Evolutionary conservation across 92 coral and sea anemone genomes (phyloP), one percentile per base, ranked within the genome.

Genomic region (Nematostella vectensis): DNA sequence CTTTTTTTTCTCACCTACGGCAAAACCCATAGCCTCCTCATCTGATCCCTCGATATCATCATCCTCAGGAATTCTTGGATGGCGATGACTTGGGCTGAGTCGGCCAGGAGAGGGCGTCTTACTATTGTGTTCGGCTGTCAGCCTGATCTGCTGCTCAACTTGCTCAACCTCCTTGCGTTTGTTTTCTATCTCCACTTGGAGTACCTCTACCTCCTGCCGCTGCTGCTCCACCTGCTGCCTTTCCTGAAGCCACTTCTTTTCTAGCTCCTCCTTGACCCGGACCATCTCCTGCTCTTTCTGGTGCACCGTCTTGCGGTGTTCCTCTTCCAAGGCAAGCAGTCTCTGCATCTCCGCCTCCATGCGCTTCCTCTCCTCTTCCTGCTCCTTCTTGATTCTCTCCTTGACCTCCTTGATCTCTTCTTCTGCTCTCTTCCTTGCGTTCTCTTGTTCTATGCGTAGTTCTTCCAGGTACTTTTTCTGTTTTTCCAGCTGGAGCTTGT

Each of bases 281-380:
- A 67, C 67, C 83, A 91, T 91, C 63, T 91, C 98, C 42, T 58
- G 58, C 26, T 91, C 98, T 33, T 91, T 91, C 17, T 71, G 77
- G 2, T 80, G 78, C 24, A 91, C 98, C 29, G 78, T 85, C 74
- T 62, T 68, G 23, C 94, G 76, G 38, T 91, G 98, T 20, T 91
- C 87, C 39, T 91, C 98, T 44, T 91, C 94, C 16, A 91, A 61
- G 2, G 89, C 82, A 26, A 88, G 63, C 11, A 91, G 78, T 12
- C 98, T 75, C 59, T 91, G 79, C 98, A 91, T 91, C 55, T 91
- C 98, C 10, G 89, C 60, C 31, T 86, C 98, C 16, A 91, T 54
- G 21, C 89, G 74, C 65, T 68, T 71, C 27, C 79, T 71, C 53
- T 91, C 98, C 59, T 91, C 98, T 21, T 82, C 83, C 44, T 91